A percentile compares a stretch with the other conserved stretches of the same genome.
These are phyloP conservation scores for Siniperca scherzeri DNA, from an alignment of 2,797 vertebrate species.

Conservation along the genomic window DNA sequence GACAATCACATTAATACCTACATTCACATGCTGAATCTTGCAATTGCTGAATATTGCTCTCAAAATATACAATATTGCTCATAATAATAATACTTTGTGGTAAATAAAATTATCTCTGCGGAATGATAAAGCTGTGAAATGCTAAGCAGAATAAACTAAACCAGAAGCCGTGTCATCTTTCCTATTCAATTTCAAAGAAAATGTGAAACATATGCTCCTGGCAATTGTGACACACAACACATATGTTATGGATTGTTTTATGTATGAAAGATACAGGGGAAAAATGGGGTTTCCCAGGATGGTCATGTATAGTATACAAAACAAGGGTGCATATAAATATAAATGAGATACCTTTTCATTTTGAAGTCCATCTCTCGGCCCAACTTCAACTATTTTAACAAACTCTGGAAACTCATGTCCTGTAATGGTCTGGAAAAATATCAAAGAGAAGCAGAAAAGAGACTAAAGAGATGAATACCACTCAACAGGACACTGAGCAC, in stretches of 20 bases:
- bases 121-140: constrained; percentile 69
- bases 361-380: constrained; percentile 96
- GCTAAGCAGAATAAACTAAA: constrained; percentile 58
- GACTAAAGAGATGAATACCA: not conserved
- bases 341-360: constrained; percentile 93
- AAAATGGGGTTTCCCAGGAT: constrained; percentile 39
- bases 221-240: constrained; percentile 64
- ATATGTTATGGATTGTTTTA: constrained; percentile 61
- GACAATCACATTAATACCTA: constrained; percentile 26
- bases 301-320: constrained; percentile 30
- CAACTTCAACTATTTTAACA: constrained; percentile 97
- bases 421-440: constrained; percentile 82
- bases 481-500: constrained; percentile 22
- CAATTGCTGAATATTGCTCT: constrained; percentile 9
- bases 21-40: constrained; percentile 27
- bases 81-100: constrained; percentile 29
- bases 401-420: constrained; percentile 87
- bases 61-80: constrained; percentile 28
- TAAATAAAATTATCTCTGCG: constrained; percentile 47
- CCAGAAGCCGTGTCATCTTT: constrained; percentile 74
- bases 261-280: constrained; percentile 33
- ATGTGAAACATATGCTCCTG: constrained; percentile 77
- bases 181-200: constrained; percentile 80
- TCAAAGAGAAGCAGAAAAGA: constrained; percentile 25
- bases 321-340: constrained; percentile 36